Evolutionary conservation across 2,797 vertebrate species (phyloP).

Genomic region (Malacoraja senta): DNA sequence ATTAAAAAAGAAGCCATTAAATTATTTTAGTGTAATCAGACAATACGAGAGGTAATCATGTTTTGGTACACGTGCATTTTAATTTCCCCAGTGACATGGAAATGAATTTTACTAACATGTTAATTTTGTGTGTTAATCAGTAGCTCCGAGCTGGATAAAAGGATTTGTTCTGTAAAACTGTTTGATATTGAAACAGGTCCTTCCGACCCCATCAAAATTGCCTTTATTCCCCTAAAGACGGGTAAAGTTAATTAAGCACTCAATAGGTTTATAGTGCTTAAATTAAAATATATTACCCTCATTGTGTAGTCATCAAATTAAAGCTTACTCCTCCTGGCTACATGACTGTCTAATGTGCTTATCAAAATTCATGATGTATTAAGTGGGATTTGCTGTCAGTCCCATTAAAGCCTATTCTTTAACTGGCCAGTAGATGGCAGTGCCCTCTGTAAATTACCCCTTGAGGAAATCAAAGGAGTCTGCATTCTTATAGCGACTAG

Average conservation of each 20-base stretch:
- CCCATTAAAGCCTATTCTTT: conserved; percentile 41
- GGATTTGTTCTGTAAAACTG: conserved; percentile 78
- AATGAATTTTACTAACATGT: conserved; percentile 83
- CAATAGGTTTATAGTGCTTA: conserved; percentile 82
- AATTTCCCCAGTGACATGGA: conserved; percentile 72
- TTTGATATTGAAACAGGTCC: conserved; percentile 84
- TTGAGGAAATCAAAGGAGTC: neutral
- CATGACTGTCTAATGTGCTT: conserved; percentile 60
- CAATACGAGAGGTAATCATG: conserved; percentile 79
- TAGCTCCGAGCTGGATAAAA: conserved; percentile 73
- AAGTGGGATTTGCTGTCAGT: conserved; percentile 55
- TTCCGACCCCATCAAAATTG: conserved; percentile 83
- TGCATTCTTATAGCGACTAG: neutral
- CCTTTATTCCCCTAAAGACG: conserved; percentile 80
- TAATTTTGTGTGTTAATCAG: conserved; percentile 86
- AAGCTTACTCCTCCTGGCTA: conserved; percentile 54
- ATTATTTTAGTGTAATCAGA: conserved; percentile 78
- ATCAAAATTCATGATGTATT: conserved; percentile 72
- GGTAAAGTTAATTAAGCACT: conserved; percentile 90
- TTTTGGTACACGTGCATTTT: conserved; percentile 73
- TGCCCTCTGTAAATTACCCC: conserved; percentile 41
- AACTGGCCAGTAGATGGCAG: conserved; percentile 56
- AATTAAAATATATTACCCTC: conserved; percentile 83
- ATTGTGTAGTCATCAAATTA: conserved; percentile 73
- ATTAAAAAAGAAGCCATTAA: conserved; percentile 72